Evolutionary conservation across 1,140 invertebrate genomes (phyloP), one percentile per base, ranked within the genome.

Genomic region (Drosophila auraria): DNA sequence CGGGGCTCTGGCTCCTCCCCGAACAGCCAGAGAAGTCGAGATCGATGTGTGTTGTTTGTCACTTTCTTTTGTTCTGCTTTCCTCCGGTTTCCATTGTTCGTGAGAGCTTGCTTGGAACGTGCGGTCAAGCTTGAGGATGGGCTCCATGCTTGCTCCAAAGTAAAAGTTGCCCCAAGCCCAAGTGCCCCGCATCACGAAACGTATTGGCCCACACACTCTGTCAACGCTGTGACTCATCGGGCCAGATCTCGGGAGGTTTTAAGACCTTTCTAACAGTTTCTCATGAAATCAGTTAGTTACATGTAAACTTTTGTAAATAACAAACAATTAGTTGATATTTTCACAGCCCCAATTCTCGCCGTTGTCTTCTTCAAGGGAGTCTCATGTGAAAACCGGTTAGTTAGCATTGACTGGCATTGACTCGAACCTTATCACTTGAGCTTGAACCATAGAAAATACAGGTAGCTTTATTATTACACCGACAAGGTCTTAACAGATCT

Each of bases 41-140:
- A 59, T 61, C 30, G 44, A 50, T 54, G 36, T 63, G 27, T 59
- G 38, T 74, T 63, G 27, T 63, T 49, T 79, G 75, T 79, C 69
- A 87, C 84, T 89, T 89, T 87, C 84, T 87, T 84, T 81, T 89
- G 84, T 89, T 87, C 80, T 89, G 65, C 51, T 61, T 80, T 69
- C 49, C 12, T 69, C 51, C 33, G 23, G 36, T 36, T 50, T 33
- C 47, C 40, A 78, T 81, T 73, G 64, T 78, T 74, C 64, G 75
- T 56, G 47, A 70, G 63, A 70, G 78, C 47, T 79, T 76, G 20
- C 53, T 72, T 30, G 54, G 70, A 72, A 75, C 80, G 80, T 65
- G 69, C 78, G 83, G 79, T 89, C 81, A 83, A 72, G 62, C 73
- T 60, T 68, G 50, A 42, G 40, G 49, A 56, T 62, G 40, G 47